Base-by-base conservation (phyloP, 30 jellyfish, hydroid and myxozoan genomes). In the Aurelia sp. region DNA sequence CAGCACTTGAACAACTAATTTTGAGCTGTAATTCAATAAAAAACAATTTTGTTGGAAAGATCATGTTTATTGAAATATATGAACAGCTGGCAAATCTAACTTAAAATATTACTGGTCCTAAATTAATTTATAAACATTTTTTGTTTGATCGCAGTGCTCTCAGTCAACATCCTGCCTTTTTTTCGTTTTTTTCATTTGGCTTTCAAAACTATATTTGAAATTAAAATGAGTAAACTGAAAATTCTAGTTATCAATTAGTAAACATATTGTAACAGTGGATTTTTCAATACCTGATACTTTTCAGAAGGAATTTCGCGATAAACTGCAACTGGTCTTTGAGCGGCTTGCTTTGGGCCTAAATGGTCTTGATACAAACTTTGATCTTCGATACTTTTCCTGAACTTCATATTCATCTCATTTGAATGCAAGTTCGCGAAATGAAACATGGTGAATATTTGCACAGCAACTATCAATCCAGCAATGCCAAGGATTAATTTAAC, bases 401-500 rank as follows among this genome's bases (percentile, higher is more conserved):
- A 75, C 22, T 87, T 76, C 57, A 87, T 27, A 64, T 48, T 30
- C 17, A 47, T 84, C 65, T 87, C 96, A 63, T 87, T 68, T 31
- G 96, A 66, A 48, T 87, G 88, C 19, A 76, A 53, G 33, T 55
- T 47, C 30, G 99, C 67, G 53, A 94, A 84, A 71, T 73, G 86
- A 59, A 74, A 78, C 81, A 88, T 64, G 17, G 91, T 70, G 50
- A 94, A 27, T 27, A 94, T 67, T 71, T 91, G 99, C 31, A 94
- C 99, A 20, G 88, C 81, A 53, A 79, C 99, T 11, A 94, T 94
- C 20, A 94, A 69, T 13, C 93, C 86, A 13, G 97, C 97, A 18
- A 94, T 94, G 15, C 81, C 84, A 19, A 94, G 87, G 41, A 94
- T 67, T 33, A 85, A 55, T 72, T 91, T 87, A 47, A 89, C 91